phyloP scores from a whole-genome alignment of 1,140 invertebrate species.

The Atta cephalotes region DNA sequence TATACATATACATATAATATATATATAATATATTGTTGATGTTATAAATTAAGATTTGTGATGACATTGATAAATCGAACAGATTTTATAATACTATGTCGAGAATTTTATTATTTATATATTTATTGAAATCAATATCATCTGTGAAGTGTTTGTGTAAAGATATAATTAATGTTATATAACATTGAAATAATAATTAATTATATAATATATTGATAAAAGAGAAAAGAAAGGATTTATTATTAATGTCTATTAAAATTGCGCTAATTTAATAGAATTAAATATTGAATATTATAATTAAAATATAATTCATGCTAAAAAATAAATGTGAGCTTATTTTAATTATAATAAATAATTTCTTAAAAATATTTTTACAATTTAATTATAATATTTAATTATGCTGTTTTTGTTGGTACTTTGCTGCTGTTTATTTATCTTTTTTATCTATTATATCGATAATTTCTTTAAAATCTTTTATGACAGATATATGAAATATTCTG shows the following conservation, averaged over 20 bases:
- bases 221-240: slow-evolving; percentile 38
- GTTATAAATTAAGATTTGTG: too few species aligned
- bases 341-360: slow-evolving; percentile 44
- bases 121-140: too few species aligned
- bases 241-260: slow-evolving; percentile 27
- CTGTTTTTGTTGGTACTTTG: not conserved
- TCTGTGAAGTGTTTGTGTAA: too few species aligned
- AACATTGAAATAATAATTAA: slow-evolving; percentile 46
- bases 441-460: not conserved
- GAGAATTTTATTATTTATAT: too few species aligned
- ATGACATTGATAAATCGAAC: too few species aligned
- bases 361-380: not conserved
- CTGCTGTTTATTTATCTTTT: not conserved
- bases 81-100: too few species aligned
- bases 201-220: slow-evolving; percentile 20
- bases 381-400: not conserved
- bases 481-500: not conserved
- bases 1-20: too few species aligned
- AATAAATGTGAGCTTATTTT: slow-evolving; percentile 20
- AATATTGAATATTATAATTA: not conserved
- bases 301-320: slow-evolving; percentile 12
- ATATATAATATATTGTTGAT: too few species aligned
- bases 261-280: slow-evolving; percentile 3
- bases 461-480: not conserved
- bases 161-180: slow-evolving; percentile 46